Base-by-base conservation (phyloP, 2,797 vertebrate species). In the Cuculus canorus region DNA sequence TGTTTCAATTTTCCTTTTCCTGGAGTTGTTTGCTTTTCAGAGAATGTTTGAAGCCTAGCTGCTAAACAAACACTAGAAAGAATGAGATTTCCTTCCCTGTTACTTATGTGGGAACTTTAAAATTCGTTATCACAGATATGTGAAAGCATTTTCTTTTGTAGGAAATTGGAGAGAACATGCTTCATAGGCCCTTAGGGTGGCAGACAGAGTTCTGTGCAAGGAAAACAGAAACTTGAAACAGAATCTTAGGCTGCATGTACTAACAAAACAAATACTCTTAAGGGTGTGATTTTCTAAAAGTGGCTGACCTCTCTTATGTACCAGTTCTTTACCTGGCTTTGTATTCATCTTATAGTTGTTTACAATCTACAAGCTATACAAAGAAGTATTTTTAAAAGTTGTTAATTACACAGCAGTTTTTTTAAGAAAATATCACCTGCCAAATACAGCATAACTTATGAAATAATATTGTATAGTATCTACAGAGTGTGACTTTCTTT, bases 1-100 rank as follows among this genome's bases (percentile, higher is more conserved):
- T 91, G 82, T 90, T 95, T 92, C 85, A 76, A 48, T 94, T 93
- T 92, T 88, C 87, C 91, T 93, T 96, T 96, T 97, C 93, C 93
- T 96, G 95, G 73, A 94, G 82, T 88, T 96, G 88, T 93, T 95
- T 95, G 85, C 82, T 86, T 96, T 91, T 86, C 87, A 72, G 85
- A 79, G 72, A 92, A 84, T 84, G 79, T 94, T 96, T 97, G 95
- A 94, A 93, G 85, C 95, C 69, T 52, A 82, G 56, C 59, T 91
- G 43, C 87, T 92, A 95, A 91, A 79, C 70, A 96, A 96, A 95
- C 70, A 60, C 54, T 73, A 86, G 63, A 75, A 92, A 86, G 93
- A 97, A 94, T 92, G 70, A 92, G 47, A 12, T 95, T 97, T 96
- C 93, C 95, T 93, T 95, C 65, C 76, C 82, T 76, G 35, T 76